Conservation (phyloP, 2,797 vertebrate genomes). For the Ctenochaetus hawaiiensis region DNA sequence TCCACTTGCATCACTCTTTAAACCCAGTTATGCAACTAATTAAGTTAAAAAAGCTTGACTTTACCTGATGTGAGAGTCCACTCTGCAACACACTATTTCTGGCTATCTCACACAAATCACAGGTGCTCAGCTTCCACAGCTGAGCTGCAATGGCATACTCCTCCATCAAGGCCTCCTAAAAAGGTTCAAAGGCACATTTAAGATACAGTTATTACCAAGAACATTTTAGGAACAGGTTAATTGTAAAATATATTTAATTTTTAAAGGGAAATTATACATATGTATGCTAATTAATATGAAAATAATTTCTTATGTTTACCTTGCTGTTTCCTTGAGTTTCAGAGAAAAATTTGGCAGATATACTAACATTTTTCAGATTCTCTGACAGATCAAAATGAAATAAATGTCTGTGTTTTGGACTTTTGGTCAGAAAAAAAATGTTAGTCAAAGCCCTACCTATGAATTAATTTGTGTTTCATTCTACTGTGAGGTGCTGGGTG, state of each 20-base stretch:
- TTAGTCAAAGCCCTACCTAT: too few relatives aligned
- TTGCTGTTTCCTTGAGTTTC: background rate
- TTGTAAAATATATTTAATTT: background rate
- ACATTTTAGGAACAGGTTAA: background rate
- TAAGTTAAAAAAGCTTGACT: background rate
- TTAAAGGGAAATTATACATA: background rate
- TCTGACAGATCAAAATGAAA: too few relatives aligned
- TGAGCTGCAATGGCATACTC: slow-evolving; percentile 98
- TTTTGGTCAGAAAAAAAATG: background rate
- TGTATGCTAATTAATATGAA: background rate
- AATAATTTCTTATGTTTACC: background rate
- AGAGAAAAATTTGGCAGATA: too few relatives aligned
- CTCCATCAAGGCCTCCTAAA: slow-evolving; percentile 96
- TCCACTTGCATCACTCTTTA: background rate
- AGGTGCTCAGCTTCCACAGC: slow-evolving; percentile 98
- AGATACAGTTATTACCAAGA: background rate
- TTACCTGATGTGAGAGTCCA: slow-evolving; percentile 93
- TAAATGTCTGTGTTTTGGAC: background rate
- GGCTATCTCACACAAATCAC: slow-evolving; percentile 96
- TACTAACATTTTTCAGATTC: background rate
- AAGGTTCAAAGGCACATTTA: background rate
- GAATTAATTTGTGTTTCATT: too few relatives aligned
- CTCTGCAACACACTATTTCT: slow-evolving; percentile 97
- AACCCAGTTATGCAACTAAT: background rate
- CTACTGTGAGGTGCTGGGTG: background rate